Conservation (phyloP, 2,113 vertebrate genomes). For the Amblyopsis rosae region DNA sequence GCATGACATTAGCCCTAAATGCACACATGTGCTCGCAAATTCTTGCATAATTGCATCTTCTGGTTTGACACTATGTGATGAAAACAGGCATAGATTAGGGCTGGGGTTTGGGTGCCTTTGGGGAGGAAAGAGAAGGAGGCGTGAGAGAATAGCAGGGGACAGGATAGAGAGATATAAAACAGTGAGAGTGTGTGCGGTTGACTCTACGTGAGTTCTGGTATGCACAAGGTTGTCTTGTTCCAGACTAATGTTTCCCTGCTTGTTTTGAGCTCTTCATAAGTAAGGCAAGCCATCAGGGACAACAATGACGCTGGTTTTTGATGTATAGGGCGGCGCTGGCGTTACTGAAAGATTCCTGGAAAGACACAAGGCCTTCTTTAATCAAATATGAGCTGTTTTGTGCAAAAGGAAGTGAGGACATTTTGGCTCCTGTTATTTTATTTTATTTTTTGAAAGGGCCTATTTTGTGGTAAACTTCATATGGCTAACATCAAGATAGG, state of each 20-base stretch:
- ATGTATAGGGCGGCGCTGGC: no score
- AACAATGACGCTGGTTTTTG: neutral
- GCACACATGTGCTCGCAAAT: conserved; percentile 12
- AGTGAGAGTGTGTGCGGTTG: no score
- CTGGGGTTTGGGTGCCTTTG: conserved; percentile 14
- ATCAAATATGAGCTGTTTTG: no score
- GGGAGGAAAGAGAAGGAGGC: neutral
- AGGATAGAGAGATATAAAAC: neutral
- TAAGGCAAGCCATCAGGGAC: neutral
- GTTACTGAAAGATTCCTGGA: no score
- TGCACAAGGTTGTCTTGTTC: neutral
- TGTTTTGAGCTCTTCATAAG: neutral
- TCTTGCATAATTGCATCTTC: conserved; percentile 41
- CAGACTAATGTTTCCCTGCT: neutral
- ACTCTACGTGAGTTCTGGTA: no score
- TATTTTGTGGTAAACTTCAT: no score
- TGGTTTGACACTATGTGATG: conserved; percentile 44
- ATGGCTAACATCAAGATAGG: no score
- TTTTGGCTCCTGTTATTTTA: no score
- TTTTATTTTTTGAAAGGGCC: no score
- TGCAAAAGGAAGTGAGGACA: no score
- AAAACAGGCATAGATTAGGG: conserved; percentile 37
- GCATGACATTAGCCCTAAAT: neutral
- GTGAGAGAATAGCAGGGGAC: neutral
- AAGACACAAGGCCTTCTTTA: no score